Percentiles rank a stretch among this genome's conserved stretches.
These are phyloP conservation scores for Bombus picipes DNA, from an alignment of 1,140 invertebrate species.

Conservation along the genomic window DNA sequence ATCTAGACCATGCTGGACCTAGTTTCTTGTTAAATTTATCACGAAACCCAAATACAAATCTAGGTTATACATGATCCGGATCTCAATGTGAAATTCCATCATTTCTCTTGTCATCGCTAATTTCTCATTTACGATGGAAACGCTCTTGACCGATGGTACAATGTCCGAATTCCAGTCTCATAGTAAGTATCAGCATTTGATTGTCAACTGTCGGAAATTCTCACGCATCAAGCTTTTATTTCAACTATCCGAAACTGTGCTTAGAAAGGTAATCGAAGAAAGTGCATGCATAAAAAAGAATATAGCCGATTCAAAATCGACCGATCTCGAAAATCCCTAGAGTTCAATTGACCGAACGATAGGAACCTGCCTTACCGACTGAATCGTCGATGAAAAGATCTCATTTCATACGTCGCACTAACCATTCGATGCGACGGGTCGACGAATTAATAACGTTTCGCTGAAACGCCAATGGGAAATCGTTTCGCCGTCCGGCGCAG, in stretches of 20 bases:
- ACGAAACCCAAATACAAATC: no score
- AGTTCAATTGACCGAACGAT: not conserved
- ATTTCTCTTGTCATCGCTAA: no score
- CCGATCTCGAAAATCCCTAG: not conserved
- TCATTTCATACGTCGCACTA: not conserved
- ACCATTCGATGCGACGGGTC: not conserved
- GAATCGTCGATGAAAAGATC: not conserved
- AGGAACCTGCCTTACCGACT: not conserved
- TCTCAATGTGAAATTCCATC: no score
- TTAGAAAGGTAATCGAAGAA: no score
- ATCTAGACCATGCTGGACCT: no score
- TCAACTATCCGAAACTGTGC: not conserved
- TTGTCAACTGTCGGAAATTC: not conserved
- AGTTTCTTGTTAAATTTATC: no score
- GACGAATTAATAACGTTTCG: slow-evolving; percentile 30
- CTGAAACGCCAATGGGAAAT: slow-evolving; percentile 44
- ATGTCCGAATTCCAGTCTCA: not conserved
- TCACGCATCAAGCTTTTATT: not conserved
- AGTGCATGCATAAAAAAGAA: no score
- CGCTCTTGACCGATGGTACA: not conserved
- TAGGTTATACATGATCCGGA: no score
- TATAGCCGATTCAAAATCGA: not conserved
- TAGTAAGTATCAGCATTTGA: no score
- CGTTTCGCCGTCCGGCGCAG: slow-evolving; percentile 37
- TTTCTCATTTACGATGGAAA: no score